phyloP scores from a whole-genome alignment of 2,888 invertebrate genomes.

The Shargacucullia verbasci region DNA sequence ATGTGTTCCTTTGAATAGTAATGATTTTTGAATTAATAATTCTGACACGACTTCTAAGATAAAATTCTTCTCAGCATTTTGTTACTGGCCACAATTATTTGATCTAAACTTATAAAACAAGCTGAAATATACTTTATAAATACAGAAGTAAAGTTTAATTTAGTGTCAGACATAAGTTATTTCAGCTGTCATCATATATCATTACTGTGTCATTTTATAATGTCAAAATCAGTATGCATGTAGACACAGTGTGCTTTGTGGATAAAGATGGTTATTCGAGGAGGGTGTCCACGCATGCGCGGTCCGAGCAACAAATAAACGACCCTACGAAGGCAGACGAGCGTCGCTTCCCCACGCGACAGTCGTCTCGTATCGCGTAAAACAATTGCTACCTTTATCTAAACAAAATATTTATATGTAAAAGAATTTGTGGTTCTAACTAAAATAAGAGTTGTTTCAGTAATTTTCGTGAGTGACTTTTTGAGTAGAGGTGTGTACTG shows the following conservation, averaged over 20 bases:
- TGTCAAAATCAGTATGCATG: constrained; percentile 29
- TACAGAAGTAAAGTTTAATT: constrained; percentile 19
- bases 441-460: constrained; percentile 19
- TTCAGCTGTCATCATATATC: constrained; percentile 38
- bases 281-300: constrained; percentile 52
- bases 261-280: constrained; percentile 22
- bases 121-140: neutral
- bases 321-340: constrained; percentile 39
- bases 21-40: too few species aligned
- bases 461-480: constrained; percentile 31
- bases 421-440: constrained; percentile 22
- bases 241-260: constrained; percentile 43
- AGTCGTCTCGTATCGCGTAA: constrained; percentile 31
- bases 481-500: constrained; percentile 37
- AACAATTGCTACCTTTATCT: constrained; percentile 19
- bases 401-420: constrained; percentile 50
- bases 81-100: too few species aligned
- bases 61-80: too few species aligned
- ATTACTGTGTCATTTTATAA: constrained; percentile 43
- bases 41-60: too few species aligned
- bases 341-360: constrained; percentile 39
- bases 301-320: constrained; percentile 33
- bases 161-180: constrained; percentile 13
- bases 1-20: too few species aligned
- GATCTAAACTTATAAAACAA: neutral